phyloP scores from a whole-genome alignment of 2,113 vertebrate genomes.

The Elaphurus davidianus region DNA sequence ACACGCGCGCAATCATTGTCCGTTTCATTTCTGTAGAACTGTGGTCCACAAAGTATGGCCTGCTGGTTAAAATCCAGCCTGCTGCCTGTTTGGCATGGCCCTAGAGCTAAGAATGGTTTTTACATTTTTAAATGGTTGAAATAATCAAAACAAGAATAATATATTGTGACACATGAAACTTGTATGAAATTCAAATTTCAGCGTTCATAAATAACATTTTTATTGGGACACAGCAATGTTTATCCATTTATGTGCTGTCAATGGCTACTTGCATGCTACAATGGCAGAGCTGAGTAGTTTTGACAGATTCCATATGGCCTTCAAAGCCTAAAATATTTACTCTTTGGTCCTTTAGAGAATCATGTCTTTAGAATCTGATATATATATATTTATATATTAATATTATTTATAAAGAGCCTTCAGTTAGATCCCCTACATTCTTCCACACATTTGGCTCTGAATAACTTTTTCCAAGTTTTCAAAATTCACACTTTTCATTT shows the following conservation, averaged over 20 bases:
- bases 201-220: background rate
- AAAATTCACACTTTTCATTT: background rate
- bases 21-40: background rate
- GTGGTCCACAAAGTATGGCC: background rate
- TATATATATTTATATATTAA: background rate
- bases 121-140: background rate
- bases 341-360: background rate
- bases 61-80: background rate
- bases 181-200: background rate
- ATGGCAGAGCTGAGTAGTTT: background rate
- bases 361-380: background rate
- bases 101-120: background rate
- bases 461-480: background rate
- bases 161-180: background rate
- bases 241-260: background rate
- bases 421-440: background rate
- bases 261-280: background rate
- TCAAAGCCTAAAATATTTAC: background rate
- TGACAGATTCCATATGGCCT: background rate
- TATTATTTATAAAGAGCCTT: background rate
- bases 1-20: rapidly evolving
- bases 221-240: background rate
- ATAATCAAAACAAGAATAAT: background rate
- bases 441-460: background rate
- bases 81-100: background rate